Base-by-base conservation (phyloP, 1,140 invertebrate species). In the Wasmannia auropunctata region DNA sequence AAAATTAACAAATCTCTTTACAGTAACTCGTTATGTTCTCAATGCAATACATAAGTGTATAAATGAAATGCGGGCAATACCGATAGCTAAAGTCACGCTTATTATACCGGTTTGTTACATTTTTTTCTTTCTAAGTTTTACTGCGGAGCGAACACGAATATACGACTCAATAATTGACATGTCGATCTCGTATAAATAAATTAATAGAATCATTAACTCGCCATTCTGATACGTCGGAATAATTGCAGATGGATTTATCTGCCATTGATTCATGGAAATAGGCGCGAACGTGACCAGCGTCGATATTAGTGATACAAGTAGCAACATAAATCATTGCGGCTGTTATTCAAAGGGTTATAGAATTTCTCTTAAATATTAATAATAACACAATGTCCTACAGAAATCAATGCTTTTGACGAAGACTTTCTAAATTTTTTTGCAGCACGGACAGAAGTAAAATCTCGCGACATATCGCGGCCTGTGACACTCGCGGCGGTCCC, bases 91-190 rank as follows among this genome's bases (percentile, higher is more conserved):
- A 70, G 37, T 69, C 25, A 40, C 25, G 77, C 25, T n/a, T 51
- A 65, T 80, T 40, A 80, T 69, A 70, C 77, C 77, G 77, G 77
- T 80, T 80, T 80, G 43, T 22, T 25, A 8, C 10, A 37, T 69
- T 70, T 70, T 56, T 16, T 10, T n/a, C 8, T n/a, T n/a, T n/a
- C n/a, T 34, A 80, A 54, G 46, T 69, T 28, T 37, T 40, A 69
- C 16, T 37, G 3, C 19, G 11, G 8, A 5, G 34, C 22, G 14
- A 1, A 28, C 76, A 25, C 16, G n/a, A 49, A 10, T 25, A 28
- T 54, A 54, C 22, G 22, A 22, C 46, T 54, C 10, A 80, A 54
- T 80, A 80, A 80, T 54, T 69, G 34, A 25, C 77, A 80, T 14
- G 25, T 28, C 19, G 19, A 34, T 46, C 31, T 51, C 19, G n/a